Evolutionary conservation across 2,113 vertebrate species (phyloP).

Genomic region (Aegithalos caudatus): DNA sequence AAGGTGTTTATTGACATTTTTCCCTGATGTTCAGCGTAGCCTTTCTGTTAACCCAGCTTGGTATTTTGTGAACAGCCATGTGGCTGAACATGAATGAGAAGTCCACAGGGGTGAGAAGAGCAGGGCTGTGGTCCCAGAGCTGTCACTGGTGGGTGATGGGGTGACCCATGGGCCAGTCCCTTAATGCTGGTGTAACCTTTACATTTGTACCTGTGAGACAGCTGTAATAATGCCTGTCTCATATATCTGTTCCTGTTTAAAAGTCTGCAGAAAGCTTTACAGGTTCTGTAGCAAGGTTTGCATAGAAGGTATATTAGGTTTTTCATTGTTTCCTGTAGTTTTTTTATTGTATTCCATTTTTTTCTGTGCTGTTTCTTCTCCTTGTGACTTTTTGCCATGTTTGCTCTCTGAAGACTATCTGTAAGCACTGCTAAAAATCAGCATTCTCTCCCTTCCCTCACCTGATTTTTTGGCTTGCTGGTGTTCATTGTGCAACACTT

Average conservation of each 20-base stretch:
- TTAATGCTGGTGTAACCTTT: not conserved
- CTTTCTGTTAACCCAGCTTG: not conserved
- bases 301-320: not conserved
- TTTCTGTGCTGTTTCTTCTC: not conserved
- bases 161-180: not conserved
- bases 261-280: not conserved
- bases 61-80: not conserved
- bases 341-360: not conserved
- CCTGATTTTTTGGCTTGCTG: not conserved
- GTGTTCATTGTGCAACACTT: not conserved
- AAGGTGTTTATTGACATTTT: not conserved
- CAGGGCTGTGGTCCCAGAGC: not conserved
- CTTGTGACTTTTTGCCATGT: not conserved
- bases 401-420: not conserved
- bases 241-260: not conserved
- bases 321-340: not conserved
- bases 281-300: not conserved
- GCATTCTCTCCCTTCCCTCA: not conserved
- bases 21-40: not conserved
- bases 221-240: not conserved
- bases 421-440: not conserved
- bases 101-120: not conserved
- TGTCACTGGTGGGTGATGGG: not conserved
- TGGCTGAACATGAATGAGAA: not conserved
- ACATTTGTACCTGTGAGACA: not conserved